A percentile compares a stretch with the other conserved stretches of the same genome.
Evolutionary conservation across 2,888 invertebrate genomes (phyloP).

Genomic region (Pseudoips prasinana): DNA sequence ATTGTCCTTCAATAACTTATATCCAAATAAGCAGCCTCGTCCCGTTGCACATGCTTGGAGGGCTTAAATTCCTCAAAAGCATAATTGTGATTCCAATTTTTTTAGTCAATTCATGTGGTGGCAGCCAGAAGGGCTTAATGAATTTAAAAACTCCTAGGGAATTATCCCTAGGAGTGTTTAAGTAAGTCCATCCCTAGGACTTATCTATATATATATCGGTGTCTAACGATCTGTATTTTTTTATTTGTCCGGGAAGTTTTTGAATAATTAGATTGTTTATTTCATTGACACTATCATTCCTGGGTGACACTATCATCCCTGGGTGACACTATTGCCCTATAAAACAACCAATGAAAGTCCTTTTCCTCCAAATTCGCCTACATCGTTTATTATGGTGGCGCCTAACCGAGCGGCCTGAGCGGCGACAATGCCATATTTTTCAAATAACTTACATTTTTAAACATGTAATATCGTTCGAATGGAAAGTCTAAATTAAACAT

Average conservation of each 20-base stretch:
- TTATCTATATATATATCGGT: conserved; percentile 29
- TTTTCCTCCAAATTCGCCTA: conserved; percentile 14
- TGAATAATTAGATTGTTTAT: conserved; percentile 25
- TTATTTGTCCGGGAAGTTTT: conserved; percentile 19
- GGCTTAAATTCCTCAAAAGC: conserved; percentile 24
- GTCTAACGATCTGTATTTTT: conserved; percentile 25
- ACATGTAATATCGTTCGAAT: conserved; percentile 9
- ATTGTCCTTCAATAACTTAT: conserved; percentile 28
- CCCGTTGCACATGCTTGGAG: conserved; percentile 25
- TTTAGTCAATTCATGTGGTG: conserved; percentile 26
- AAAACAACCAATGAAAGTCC: conserved; percentile 28
- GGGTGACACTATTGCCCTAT: conserved; percentile 29
- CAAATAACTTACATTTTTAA: conserved; percentile 7
- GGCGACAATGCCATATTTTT: conserved; percentile 4
- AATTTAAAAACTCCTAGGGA: conserved; percentile 39
- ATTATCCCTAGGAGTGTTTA: no score
- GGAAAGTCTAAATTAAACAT: conserved; percentile 8
- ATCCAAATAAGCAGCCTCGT: conserved; percentile 27
- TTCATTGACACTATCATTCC: conserved; percentile 30
- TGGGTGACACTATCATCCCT: conserved; percentile 31
- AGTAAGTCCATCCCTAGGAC: no score
- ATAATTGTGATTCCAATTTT: conserved; percentile 22
- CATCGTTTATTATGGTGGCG: conserved; percentile 15
- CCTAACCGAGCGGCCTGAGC: conserved; percentile 9
- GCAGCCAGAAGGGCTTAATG: conserved; percentile 27